Evolutionary conservation across 2,888 invertebrate species (phyloP).

Genomic region (Stegophylla sp.): DNA sequence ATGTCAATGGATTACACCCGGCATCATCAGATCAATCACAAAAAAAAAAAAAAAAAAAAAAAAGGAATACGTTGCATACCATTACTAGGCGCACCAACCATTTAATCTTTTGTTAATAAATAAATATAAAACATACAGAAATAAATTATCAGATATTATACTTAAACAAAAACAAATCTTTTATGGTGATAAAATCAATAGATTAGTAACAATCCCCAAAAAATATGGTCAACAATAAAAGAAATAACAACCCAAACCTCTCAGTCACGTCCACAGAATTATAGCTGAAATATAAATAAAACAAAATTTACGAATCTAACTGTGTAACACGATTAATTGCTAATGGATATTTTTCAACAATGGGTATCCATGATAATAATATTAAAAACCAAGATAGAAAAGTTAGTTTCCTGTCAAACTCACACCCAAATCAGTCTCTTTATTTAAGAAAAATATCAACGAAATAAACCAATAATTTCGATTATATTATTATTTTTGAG

Average conservation of each 20-base stretch:
- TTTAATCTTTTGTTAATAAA: slow-evolving; percentile 2
- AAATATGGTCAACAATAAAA: slow-evolving; percentile 11
- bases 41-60: too few relatives aligned
- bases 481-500: too few relatives aligned
- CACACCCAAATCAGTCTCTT: neutral
- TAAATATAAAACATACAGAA: slow-evolving; percentile 9
- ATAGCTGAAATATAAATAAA: neutral
- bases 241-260: too few relatives aligned
- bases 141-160: neutral
- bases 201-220: neutral
- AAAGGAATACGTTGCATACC: neutral
- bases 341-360: neutral
- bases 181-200: neutral
- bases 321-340: neutral
- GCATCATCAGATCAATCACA: neutral
- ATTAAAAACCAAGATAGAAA: too few relatives aligned
- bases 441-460: neutral
- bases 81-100: neutral
- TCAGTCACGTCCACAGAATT: neutral
- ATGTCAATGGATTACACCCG: neutral
- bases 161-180: neutral
- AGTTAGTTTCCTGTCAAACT: too few relatives aligned
- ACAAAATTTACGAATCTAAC: neutral
- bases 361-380: too few relatives aligned
- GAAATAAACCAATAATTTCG: too few relatives aligned